Percentiles rank a stretch among this genome's conserved stretches.
Conservation (phyloP, 1,140 invertebrate genomes). For the Nasonia longicornis region DNA sequence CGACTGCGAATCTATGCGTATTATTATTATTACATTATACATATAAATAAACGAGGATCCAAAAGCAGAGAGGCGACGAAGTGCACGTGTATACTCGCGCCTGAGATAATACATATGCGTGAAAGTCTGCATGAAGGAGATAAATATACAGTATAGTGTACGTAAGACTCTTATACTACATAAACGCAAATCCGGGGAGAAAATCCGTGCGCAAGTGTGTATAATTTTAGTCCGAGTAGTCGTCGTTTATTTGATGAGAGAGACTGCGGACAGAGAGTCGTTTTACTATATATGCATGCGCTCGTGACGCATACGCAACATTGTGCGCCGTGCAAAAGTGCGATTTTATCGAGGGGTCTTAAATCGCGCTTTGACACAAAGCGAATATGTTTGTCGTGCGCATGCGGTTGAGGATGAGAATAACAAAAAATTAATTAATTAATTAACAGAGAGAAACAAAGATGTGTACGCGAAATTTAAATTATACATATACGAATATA, state of each 20-base stretch:
- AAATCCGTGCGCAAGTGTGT: slow-evolving; percentile 37
- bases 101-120: too few relatives aligned
- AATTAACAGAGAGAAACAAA: neutral
- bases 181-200: neutral
- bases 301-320: neutral
- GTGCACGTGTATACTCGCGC: neutral
- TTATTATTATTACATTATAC: slow-evolving; percentile 16
- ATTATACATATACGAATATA: neutral
- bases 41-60: slow-evolving; percentile 19
- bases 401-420: neutral
- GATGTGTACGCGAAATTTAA: neutral
- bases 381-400: neutral
- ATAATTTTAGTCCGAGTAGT: slow-evolving; percentile 37
- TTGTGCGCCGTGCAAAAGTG: slow-evolving; percentile 22
- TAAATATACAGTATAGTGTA: neutral
- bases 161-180: too few relatives aligned
- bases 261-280: neutral
- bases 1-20: slow-evolving; percentile 33
- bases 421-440: too few relatives aligned
- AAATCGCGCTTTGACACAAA: slow-evolving; percentile 21
- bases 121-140: slow-evolving; percentile 18
- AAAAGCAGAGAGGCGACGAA: neutral
- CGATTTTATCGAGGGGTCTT: slow-evolving; percentile 28
- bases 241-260: slow-evolving; percentile 13
- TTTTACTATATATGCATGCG: neutral